phyloP scores from a whole-genome alignment of 2,888 invertebrate species.

The Dione juno region DNA sequence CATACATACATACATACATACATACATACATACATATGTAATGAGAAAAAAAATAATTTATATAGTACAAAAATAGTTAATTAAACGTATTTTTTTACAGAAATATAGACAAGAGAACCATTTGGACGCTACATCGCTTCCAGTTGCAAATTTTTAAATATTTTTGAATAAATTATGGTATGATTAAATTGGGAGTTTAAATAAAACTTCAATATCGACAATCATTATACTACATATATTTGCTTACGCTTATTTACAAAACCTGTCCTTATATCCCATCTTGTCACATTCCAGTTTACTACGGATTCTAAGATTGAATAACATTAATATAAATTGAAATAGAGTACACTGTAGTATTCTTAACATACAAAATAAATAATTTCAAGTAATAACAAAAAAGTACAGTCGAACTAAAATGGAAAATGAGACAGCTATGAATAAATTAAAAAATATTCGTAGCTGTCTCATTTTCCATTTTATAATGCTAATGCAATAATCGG shows the following conservation, averaged over 20 bases:
- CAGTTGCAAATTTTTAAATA: constrained; percentile 48
- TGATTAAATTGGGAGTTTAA: constrained; percentile 41
- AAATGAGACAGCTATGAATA: neutral
- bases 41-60: no score
- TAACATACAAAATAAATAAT: constrained; percentile 74
- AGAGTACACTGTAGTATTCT: constrained; percentile 43
- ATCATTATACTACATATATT: constrained; percentile 78
- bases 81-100: constrained; percentile 51
- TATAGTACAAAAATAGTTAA: no score
- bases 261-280: constrained; percentile 58
- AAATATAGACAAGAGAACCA: constrained; percentile 58
- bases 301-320: constrained; percentile 41
- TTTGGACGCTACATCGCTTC: constrained; percentile 51
- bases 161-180: neutral
- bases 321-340: constrained; percentile 42
- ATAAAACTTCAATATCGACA: constrained; percentile 69
- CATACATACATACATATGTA: no score
- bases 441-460: no score
- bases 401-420: constrained; percentile 52
- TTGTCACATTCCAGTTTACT: constrained; percentile 51
- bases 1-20: no score
- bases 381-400: constrained; percentile 58
- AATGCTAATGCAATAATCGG: no score
- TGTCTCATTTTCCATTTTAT: no score
- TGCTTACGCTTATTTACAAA: constrained; percentile 78